phyloP scores from a whole-genome alignment of 2,797 vertebrate species.

The Lindbergichthys nudifrons region DNA sequence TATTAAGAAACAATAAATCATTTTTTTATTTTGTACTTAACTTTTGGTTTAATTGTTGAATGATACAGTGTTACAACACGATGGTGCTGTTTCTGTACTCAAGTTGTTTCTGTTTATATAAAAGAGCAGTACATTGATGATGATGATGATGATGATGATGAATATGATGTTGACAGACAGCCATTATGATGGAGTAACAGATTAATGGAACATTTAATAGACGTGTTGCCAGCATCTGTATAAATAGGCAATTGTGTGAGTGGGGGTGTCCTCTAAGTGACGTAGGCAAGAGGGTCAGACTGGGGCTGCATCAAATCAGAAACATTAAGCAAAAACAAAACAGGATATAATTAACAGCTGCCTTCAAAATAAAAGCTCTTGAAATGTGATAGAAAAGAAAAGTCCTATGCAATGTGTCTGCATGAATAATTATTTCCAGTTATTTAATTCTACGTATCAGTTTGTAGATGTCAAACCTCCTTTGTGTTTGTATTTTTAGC shows the following conservation, averaged over 20 bases:
- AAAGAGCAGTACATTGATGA: neutral
- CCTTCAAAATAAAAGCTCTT: slow-evolving; percentile 56
- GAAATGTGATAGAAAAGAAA: rapidly evolving
- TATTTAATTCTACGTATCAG: neutral
- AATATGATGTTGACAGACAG: neutral
- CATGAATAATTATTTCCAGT: neutral
- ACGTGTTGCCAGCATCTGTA: slow-evolving; percentile 28
- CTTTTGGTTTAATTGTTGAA: too few relatives aligned
- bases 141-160: neutral
- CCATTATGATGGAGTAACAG: neutral
- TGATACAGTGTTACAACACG: neutral
- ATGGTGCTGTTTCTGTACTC: neutral
- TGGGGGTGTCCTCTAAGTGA: slow-evolving; percentile 29
- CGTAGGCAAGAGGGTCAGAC: neutral
- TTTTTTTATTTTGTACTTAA: too few relatives aligned
- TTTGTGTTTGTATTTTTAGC: neutral
- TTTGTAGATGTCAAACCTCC: neutral
- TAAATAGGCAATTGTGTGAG: slow-evolving; percentile 31
- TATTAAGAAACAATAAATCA: neutral
- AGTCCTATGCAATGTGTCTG: neutral
- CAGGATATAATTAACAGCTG: rapidly evolving
- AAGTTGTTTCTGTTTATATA: neutral
- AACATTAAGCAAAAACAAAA: neutral
- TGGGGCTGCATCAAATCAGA: neutral
- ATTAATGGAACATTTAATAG: neutral